phyloP scores from a whole-genome alignment of 1,140 invertebrate genomes.

The Atta texana region DNA sequence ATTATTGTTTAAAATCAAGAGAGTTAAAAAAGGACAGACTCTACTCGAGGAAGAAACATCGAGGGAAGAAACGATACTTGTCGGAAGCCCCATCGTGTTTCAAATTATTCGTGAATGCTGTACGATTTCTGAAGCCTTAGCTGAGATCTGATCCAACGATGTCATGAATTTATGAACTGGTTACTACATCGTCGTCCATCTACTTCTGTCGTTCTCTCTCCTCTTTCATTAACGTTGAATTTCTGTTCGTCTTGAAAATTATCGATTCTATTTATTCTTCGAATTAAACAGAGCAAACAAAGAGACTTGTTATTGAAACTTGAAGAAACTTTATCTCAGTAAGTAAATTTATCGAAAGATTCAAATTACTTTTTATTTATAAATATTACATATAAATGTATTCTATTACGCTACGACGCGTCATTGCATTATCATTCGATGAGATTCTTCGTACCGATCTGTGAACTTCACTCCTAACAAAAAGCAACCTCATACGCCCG shows the following conservation, averaged over 20 bases:
- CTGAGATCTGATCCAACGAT: slow-evolving; percentile 74
- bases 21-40: slow-evolving; percentile 27
- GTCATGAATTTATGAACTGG: slow-evolving; percentile 79
- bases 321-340: background rate
- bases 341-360: slow-evolving; percentile 28
- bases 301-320: slow-evolving; percentile 6
- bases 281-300: background rate
- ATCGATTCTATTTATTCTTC: background rate
- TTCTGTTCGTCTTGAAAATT: background rate
- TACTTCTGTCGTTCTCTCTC: background rate
- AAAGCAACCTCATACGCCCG: background rate
- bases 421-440: slow-evolving; percentile 14
- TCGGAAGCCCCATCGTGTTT: slow-evolving; percentile 79
- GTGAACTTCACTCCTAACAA: slow-evolving; percentile 35
- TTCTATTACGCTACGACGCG: slow-evolving; percentile 31
- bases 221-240: slow-evolving; percentile 3
- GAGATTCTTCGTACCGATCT: slow-evolving; percentile 40
- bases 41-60: background rate
- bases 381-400: slow-evolving; percentile 28
- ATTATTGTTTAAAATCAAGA: slow-evolving; percentile 18
- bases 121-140: slow-evolving; percentile 86
- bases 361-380: slow-evolving; percentile 32
- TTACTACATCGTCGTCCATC: slow-evolving; percentile 72
- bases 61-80: slow-evolving; percentile 41
- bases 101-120: slow-evolving; percentile 85